phyloP scores from a whole-genome alignment of 2,113 vertebrate genomes.

The Dicerorhinus sumatrensis region DNA sequence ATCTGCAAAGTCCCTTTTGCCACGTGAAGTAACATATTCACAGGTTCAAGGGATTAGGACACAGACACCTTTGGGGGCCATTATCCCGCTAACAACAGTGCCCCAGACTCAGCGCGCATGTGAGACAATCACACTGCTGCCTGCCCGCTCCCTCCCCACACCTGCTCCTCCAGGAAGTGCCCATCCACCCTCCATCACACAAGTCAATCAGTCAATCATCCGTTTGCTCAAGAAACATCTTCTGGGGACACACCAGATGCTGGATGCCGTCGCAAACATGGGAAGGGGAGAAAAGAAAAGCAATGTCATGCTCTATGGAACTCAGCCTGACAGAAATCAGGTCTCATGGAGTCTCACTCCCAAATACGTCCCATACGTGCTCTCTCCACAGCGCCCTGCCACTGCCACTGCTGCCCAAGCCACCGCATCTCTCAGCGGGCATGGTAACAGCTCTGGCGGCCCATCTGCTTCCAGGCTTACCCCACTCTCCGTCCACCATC shows the following conservation, averaged over 20 bases:
- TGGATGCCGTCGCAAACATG: rapidly evolving
- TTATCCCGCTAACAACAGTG: not conserved
- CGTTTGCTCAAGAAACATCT: not conserved
- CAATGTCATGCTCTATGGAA: not conserved
- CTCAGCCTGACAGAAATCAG: not conserved
- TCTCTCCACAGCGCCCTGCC: too few species aligned
- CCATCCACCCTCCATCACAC: not conserved
- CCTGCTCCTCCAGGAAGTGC: not conserved
- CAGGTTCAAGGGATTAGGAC: not conserved
- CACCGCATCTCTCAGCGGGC: too few species aligned
- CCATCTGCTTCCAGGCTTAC: not conserved
- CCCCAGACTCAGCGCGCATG: not conserved
- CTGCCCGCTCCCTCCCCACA: rapidly evolving
- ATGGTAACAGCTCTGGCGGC: not conserved
- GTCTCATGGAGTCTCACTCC: not conserved
- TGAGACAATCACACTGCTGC: not conserved
- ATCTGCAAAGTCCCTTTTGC: not conserved
- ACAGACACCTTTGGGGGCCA: not conserved
- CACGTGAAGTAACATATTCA: not conserved
- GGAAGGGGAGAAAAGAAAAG: not conserved
- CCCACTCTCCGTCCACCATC: not conserved
- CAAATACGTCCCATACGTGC: too few species aligned
- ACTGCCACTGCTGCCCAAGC: not conserved
- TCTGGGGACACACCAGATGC: not conserved
- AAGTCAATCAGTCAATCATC: not conserved